Evolutionary conservation across 2,113 vertebrate species (phyloP), one percentile per base, ranked within the genome.

Genomic region (Menidia beryllina): DNA sequence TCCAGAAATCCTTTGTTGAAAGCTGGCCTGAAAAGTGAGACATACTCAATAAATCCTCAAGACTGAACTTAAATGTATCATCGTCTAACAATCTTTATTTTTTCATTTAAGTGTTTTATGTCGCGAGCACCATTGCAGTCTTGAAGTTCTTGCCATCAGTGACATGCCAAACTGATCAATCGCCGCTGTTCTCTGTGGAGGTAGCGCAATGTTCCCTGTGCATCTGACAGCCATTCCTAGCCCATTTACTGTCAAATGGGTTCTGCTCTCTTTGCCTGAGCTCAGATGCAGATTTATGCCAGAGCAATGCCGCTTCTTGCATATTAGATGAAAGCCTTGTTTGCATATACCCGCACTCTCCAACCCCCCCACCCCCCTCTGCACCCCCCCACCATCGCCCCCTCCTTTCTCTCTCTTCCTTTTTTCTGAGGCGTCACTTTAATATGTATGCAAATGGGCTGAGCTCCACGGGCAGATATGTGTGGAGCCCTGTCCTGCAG

Each of bases 371-470:
- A 10, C 52, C 60, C 66, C 78, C 63, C 26, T 47, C 30, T 45
- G 57, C 25, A 10, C 52, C 60, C 66, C 78, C n/a, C n/a, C n/a
- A n/a, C n/a, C n/a, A n/a, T n/a, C n/a, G n/a, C n/a, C n/a, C 77
- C 82, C 66, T 77, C 73, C 83, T 81, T 82, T 87, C 77, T 88
- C 89, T 82, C 86, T 86, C 87, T 86, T 84, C 77, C 84, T 90
- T 91, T 93, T 93, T 92, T 92, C 88, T 75, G 88, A 91, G 88
- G 88, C 91, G 86, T 92, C 91, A 93, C 91, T 93, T 93, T 93
- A 93, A 93, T 93, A 93, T 93, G 92, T 93, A 93, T 93, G 92
- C 92, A 93, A 93, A 93, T 93, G 90, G 78, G 79, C 83, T 89
- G 84, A 77, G 87, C 91, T 92, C 89, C 85, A 89, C 87, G 87